phyloP scores from a whole-genome alignment of 2,888 invertebrate genomes.

The Thecocarcelia acutangulata region DNA sequence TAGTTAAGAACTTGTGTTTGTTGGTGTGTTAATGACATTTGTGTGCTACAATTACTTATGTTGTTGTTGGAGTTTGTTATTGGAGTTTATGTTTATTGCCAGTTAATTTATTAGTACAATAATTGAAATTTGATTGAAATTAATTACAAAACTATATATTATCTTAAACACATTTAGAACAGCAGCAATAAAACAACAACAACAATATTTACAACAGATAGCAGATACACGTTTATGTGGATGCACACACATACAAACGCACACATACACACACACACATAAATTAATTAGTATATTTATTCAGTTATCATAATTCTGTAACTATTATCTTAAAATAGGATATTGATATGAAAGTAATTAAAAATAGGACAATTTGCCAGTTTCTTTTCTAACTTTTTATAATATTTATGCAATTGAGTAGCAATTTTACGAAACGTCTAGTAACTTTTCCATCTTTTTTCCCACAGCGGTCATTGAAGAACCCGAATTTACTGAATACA shows the following conservation, averaged over 20 bases:
- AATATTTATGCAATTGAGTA: background rate
- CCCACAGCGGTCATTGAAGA: conserved; percentile 88
- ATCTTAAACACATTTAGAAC: conserved; percentile 49
- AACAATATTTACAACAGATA: background rate
- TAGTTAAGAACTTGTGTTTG: background rate
- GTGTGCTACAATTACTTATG: conserved; percentile 9
- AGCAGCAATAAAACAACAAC: conserved; percentile 19
- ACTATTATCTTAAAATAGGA: conserved; percentile 40
- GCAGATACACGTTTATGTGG: no score
- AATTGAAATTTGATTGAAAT: conserved; percentile 72
- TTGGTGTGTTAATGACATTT: background rate
- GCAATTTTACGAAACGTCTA: background rate
- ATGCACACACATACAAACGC: background rate
- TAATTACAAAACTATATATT: conserved; percentile 66
- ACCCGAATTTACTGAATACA: conserved; percentile 94
- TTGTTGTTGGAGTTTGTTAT: no score
- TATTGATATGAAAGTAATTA: conserved; percentile 39
- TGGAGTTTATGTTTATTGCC: conserved; percentile 62
- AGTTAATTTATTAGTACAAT: conserved; percentile 71
- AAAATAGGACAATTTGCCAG: conserved; percentile 33
- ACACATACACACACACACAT: background rate
- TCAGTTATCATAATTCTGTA: conserved; percentile 6
- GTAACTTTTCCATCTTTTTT: background rate
- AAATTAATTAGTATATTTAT: background rate
- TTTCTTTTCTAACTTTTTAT: background rate